Base-by-base conservation (phyloP, 2,888 invertebrate genomes). In the Subacronicta megacephala region DNA sequence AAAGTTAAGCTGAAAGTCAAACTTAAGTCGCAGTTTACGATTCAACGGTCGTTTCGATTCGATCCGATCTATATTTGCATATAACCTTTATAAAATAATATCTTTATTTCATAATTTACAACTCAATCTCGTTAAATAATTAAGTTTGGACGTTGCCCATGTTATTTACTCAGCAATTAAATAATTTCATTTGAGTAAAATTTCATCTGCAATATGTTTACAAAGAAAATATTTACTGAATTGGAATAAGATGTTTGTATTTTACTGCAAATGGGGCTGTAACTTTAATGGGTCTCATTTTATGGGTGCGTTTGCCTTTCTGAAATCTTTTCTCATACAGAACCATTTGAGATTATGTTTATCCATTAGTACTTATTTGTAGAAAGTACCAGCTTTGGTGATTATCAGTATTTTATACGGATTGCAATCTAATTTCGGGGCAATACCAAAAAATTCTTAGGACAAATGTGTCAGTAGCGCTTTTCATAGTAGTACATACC, bases 41-140 rank as follows among this genome's bases (percentile, higher is more conserved):
- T 65, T 33, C 13, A 7, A 23, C 13, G 17, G 4, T 7, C 46
- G 26, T 33, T 26, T 7, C 36, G 12, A 29, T 33, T 26, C 26
- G 20, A 65, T 62, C 65, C 47, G 62, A 67, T 65, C 26, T 44
- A 47, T 13, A 66, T 67, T 66, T 45, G 5, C 66, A 66, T 64
- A 61, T 38, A 38, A n/a, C 26, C 50, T n/a, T n/a, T 36, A 44
- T 67, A 41, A 62, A 62, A 47, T 66, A 55, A 43, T 49, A 31
- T 18, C 12, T 35, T 43, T 52, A 57, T 44, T 38, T 43, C 33
- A 43, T 44, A 23, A 47, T 62, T 53, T 67, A 68, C 42, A 37
- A 38, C 52, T 53, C 31, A 31, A 46, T 62, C 33, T 37, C 17
- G 10, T 40, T 37, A 29, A 47, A 43, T 43, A 38, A 44, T 56